Conservation (phyloP, 2,797 vertebrate species). For the Heliangelus exortis region DNA sequence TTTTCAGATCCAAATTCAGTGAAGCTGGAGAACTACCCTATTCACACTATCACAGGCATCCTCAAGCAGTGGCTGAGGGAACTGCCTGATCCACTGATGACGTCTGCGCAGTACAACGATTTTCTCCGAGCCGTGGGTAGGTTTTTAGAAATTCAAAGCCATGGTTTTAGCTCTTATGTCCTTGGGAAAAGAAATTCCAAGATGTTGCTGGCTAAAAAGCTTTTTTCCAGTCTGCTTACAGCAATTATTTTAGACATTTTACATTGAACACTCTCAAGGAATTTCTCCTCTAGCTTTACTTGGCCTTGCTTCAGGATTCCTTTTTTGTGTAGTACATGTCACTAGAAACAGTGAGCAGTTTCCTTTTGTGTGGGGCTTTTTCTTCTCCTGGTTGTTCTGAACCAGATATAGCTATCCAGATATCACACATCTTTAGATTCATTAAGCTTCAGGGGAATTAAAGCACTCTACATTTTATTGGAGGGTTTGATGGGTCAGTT, state of each 20-base stretch:
- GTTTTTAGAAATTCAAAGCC: slow-evolving; percentile 28
- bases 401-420: neutral
- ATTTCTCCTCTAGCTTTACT: neutral
- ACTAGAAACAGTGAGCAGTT: neutral
- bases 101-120: slow-evolving; percentile 91
- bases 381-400: neutral
- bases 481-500: neutral
- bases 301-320: neutral
- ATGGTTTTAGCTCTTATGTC: neutral
- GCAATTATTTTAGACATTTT: neutral
- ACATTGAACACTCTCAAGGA: neutral
- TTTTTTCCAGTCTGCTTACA: neutral
- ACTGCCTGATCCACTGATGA: slow-evolving; percentile 95
- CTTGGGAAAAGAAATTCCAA: neutral
- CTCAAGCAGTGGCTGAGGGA: slow-evolving; percentile 97
- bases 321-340: neutral
- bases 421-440: neutral
- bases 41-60: slow-evolving; percentile 94
- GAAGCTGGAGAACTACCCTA: slow-evolving; percentile 92
- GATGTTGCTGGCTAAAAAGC: neutral
- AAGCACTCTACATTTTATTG: neutral
- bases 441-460: neutral
- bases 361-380: neutral
- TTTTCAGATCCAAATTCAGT: slow-evolving; percentile 84
- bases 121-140: slow-evolving; percentile 94